Conservation (phyloP, 2,113 vertebrate species). For the Thunnus thynnus region DNA sequence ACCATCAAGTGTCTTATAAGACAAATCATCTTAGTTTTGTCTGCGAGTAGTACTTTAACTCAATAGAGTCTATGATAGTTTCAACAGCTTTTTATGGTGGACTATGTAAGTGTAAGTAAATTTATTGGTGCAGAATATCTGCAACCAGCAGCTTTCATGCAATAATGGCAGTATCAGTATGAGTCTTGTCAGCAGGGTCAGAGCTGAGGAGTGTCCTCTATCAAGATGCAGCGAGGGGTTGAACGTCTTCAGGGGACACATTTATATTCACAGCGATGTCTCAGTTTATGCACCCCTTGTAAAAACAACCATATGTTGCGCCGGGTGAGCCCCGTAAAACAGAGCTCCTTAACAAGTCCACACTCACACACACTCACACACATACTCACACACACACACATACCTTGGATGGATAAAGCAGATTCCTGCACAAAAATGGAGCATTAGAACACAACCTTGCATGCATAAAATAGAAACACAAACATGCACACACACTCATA, state of each 20-base stretch:
- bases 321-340: slow-evolving; percentile 75
- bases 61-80: background rate
- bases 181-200: slow-evolving; percentile 53
- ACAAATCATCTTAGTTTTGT: slow-evolving; percentile 8
- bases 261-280: slow-evolving; percentile 78
- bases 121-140: slow-evolving; percentile 16
- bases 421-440: slow-evolving; percentile 10
- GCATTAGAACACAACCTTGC: background rate
- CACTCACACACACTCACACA: slow-evolving; percentile 20
- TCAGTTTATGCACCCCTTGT: slow-evolving; percentile 76
- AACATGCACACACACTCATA: slow-evolving; percentile 15
- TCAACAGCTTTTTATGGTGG: background rate
- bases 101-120: slow-evolving; percentile 29
- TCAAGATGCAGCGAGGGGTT: slow-evolving; percentile 36
- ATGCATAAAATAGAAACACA: background rate
- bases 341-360: slow-evolving; percentile 70
- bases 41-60: slow-evolving; percentile 3
- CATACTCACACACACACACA: background rate
- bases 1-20: slow-evolving; percentile 17
- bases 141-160: slow-evolving; percentile 29
- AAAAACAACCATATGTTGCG: slow-evolving; percentile 83
- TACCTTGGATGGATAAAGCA: slow-evolving; percentile 12
- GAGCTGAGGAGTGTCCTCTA: slow-evolving; percentile 64
- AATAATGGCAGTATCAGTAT: slow-evolving; percentile 35
- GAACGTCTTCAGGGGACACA: slow-evolving; percentile 61